These are phyloP conservation scores for Poeciliopsis turrubarensis DNA, from an alignment of 2,113 vertebrate species.

Conservation along the genomic window DNA sequence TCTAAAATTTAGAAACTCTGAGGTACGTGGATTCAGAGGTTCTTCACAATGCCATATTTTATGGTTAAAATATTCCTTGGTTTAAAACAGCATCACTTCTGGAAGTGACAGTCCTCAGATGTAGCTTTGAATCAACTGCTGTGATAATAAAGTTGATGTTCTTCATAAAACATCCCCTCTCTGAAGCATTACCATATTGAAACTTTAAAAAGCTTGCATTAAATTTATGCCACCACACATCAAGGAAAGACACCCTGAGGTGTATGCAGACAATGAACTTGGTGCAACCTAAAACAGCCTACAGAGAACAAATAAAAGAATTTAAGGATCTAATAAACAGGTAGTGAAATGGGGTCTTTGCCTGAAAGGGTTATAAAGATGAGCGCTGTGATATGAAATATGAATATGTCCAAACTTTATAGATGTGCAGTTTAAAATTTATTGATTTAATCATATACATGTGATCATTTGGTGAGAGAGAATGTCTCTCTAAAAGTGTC, in stretches of 20 bases:
- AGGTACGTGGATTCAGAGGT: neutral
- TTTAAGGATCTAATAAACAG: neutral
- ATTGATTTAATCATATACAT: neutral
- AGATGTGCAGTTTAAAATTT: neutral
- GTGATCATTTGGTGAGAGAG: conserved; percentile 1
- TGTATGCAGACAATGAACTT: neutral
- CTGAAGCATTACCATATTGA: neutral
- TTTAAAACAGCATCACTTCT: neutral
- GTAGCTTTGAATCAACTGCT: neutral
- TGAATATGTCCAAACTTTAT: neutral
- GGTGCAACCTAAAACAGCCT: neutral
- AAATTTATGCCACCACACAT: neutral
- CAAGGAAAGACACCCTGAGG: neutral
- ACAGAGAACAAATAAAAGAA: neutral
- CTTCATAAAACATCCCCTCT: neutral
- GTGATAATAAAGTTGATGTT: neutral
- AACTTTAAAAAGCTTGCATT: neutral
- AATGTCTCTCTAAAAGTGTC: conserved; percentile 5
- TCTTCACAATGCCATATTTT: neutral
- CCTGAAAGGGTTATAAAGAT: neutral
- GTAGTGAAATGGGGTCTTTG: neutral
- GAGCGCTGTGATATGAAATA: neutral
- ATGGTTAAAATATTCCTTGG: neutral
- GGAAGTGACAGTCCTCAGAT: neutral
- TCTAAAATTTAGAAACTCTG: neutral